Evolutionary conservation across 1,140 invertebrate species (phyloP).

Genomic region (Magallana ariakensis): DNA sequence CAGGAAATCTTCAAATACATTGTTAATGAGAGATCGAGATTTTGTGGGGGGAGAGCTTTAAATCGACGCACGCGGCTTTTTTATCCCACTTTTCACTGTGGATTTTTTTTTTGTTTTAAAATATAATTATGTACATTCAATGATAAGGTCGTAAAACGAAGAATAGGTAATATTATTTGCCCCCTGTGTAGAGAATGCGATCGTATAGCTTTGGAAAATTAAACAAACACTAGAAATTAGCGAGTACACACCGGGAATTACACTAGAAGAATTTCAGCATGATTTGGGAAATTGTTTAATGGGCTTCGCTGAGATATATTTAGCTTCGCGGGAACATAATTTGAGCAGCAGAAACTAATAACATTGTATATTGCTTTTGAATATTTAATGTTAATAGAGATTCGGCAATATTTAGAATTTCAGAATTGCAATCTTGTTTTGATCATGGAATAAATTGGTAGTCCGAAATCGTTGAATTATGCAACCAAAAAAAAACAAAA

Average conservation of each 20-base stretch:
- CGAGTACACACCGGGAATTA: neutral
- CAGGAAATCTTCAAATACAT: neutral
- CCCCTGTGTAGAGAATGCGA: neutral
- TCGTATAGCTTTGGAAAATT: neutral
- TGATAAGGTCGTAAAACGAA: neutral
- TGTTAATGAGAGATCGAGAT: conserved; percentile 3
- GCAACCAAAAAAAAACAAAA: no score
- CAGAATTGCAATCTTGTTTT: neutral
- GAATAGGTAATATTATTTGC: neutral
- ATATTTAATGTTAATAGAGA: neutral
- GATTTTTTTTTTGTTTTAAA: no score
- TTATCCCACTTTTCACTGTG: neutral
- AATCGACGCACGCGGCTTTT: neutral
- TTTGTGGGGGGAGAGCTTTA: neutral
- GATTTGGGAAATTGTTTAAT: neutral
- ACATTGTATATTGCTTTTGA: neutral
- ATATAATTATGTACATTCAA: no score
- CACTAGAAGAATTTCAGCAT: neutral
- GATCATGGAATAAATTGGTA: no score
- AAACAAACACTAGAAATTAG: neutral
- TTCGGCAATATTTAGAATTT: neutral
- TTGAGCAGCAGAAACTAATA: neutral
- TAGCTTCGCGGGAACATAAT: neutral
- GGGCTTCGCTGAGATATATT: neutral
- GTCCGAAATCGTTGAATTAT: no score